Base-by-base conservation (phyloP, 2,888 invertebrate genomes). In the Micoletzkya japonica region DNA sequence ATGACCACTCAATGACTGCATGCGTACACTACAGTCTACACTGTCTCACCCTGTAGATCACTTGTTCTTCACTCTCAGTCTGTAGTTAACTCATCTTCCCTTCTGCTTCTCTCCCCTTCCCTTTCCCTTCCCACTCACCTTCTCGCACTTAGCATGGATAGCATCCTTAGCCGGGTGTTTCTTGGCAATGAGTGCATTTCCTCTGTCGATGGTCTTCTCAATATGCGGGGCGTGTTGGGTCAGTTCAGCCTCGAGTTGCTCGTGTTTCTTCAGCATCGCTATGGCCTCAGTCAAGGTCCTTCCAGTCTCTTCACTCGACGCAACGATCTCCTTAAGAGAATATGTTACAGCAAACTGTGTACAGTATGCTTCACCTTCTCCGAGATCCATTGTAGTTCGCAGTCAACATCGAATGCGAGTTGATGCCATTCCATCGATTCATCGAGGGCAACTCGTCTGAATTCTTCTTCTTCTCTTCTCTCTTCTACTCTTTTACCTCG, bases 321-420 rank as follows among this genome's bases (percentile, higher is more conserved):
- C 94, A 0, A 91, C 90, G 0, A 93, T 92, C 77, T 91, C 86
- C 77, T 79, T 44, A 44, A 26, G n/a, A 17, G 17, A 10, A 39
- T 39, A 39, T 39, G 7, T 39, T 39, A 10, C 6, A 39, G n/a
- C 6, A 54, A 54, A n/a, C 7, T 24, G 24, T 56, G 10, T 32
- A 10, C 14, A 26, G n/a, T 32, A 52, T 1, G 7, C 2, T 20
- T 58, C 37, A 73, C 75, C 73, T 94, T 93, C 86, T 96, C 96
- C 50, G 91, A 91, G 76, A 97, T 92, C 97, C 97, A 98, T 85
- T 93, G 94, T 81, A 94, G 89, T 86, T 98, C 96, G 1, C 92
- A 91, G 60, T 93, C 92, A 59, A 95, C 90, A 85, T 95, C 95
- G 82, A 95, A 94, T 2, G 92, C 91, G 87, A 95, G 95, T 86